Evolutionary conservation across 2,888 invertebrate genomes (phyloP).

Genomic region (Hypomecis atomaria): DNA sequence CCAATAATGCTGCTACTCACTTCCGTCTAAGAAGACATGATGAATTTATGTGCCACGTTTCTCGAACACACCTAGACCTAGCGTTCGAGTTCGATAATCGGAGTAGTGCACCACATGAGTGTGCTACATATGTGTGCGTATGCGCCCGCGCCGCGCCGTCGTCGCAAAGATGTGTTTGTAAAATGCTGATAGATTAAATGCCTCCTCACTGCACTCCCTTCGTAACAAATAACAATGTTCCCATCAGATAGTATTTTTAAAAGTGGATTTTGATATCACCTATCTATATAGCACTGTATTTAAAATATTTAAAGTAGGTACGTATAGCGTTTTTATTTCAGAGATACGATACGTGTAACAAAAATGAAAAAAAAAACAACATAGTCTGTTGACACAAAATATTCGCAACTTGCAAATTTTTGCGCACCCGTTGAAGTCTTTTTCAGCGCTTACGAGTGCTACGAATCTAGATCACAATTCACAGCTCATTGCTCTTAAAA

Average conservation of each 20-base stretch:
- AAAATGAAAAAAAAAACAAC: background rate
- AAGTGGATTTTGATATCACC: background rate
- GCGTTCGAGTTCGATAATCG: conserved; percentile 17
- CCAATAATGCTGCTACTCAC: no score
- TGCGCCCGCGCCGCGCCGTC: conserved; percentile 48
- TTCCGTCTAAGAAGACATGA: no score
- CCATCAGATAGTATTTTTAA: conserved; percentile 28
- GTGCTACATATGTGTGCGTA: conserved; percentile 47
- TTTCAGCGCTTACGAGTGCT: conserved; percentile 26
- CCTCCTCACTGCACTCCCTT: conserved; percentile 49
- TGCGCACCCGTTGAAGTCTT: conserved; percentile 46
- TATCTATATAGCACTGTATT: background rate
- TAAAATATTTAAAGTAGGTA: no score
- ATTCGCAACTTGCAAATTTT: conserved; percentile 18
- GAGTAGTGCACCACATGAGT: conserved; percentile 44
- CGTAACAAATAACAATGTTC: conserved; percentile 35
- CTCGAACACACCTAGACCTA: no score
- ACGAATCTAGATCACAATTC: background rate
- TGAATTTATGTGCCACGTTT: no score
- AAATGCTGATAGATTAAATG: conserved; percentile 62
- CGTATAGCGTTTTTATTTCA: no score
- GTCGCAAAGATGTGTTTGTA: conserved; percentile 58
- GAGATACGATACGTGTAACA: background rate
- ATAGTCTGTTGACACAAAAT: background rate
- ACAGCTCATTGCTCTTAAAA: background rate